Base-by-base conservation (phyloP, 2,797 vertebrate species). In the Paedocypris micromegethes region DNA sequence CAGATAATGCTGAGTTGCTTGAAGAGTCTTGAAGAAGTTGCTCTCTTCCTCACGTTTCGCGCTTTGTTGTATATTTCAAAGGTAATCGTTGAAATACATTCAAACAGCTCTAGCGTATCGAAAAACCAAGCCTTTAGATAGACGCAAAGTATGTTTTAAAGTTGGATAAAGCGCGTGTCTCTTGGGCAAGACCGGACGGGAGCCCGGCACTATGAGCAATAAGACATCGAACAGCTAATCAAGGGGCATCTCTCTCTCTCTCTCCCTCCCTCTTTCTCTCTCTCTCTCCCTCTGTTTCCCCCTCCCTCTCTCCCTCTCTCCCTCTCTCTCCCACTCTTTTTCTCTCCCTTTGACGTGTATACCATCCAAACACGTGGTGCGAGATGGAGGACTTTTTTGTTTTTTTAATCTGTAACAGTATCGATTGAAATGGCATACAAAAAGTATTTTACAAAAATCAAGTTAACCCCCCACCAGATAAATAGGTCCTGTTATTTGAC, bases 221-320 rank as follows among this genome's bases (percentile, higher is more conserved):
- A 72, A 72, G 43, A 61, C 51, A 66, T 3, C 1, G 58, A 54
- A 9, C 23, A 66, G 64, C 70, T 72, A 72, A 72, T 72, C 64
- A 72, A 66, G 45, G 39, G 44, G 40, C 45, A 60, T 43, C 45
- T 42, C 74, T 62, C 57, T 42, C 62, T 60, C 61, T 43, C 63
- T 56, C 63, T 70, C 75, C 61, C 58, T 53, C 62, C 58, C 57
- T 67, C 63, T 70, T 43, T 73, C 49, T 70, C 64, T 60, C 57
- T 64, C 54, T 66, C 69, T 56, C 55, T 62, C 66, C 45, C 51
- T 59, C 66, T 72, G 67, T 66, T 57, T 51, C 51, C 56, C 66
- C 47, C 52, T 43, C 62, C 66, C 62, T 66, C 62, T 70, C 56
- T 56, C 56, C 51, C 60, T 58, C 49, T 64, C 66, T 50, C 57